phyloP scores from a whole-genome alignment of 2,113 vertebrate genomes.

The Mesitornis unicolor region DNA sequence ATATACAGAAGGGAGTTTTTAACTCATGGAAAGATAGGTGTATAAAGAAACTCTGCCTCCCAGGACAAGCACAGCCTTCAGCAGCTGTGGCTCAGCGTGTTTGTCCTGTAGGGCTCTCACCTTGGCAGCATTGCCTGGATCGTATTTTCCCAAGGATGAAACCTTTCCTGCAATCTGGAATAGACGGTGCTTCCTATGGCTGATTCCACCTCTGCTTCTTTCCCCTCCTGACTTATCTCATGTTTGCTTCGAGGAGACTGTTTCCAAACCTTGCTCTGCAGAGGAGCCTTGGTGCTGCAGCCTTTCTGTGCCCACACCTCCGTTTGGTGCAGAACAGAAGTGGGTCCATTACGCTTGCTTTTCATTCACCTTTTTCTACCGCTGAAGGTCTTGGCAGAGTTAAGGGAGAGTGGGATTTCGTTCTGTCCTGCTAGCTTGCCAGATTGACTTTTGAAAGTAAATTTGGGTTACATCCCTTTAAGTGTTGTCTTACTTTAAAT shows the following conservation, averaged over 20 bases:
- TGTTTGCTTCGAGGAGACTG: neutral
- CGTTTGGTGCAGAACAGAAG: neutral
- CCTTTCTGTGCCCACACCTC: neutral
- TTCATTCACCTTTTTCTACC: neutral
- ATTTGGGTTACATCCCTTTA: neutral
- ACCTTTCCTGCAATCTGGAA: neutral
- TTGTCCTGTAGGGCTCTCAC: neutral
- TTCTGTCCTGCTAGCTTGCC: neutral
- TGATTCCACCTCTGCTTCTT: neutral
- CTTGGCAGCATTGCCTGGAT: neutral
- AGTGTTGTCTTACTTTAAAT: neutral
- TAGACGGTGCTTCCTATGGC: neutral
- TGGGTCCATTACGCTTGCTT: neutral
- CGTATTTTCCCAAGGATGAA: neutral
- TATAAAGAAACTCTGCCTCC: neutral
- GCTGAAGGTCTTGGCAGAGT: neutral
- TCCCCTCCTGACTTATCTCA: neutral
- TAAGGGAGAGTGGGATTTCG: neutral
- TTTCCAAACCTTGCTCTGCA: neutral
- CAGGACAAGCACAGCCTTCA: neutral
- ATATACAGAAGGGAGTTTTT: neutral
- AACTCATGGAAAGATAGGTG: neutral
- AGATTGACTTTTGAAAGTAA: neutral
- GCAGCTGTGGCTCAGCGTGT: neutral
- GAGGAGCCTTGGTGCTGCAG: neutral